Conservation (phyloP, 2,113 vertebrate genomes). For the Hypomesus transpacificus region DNA sequence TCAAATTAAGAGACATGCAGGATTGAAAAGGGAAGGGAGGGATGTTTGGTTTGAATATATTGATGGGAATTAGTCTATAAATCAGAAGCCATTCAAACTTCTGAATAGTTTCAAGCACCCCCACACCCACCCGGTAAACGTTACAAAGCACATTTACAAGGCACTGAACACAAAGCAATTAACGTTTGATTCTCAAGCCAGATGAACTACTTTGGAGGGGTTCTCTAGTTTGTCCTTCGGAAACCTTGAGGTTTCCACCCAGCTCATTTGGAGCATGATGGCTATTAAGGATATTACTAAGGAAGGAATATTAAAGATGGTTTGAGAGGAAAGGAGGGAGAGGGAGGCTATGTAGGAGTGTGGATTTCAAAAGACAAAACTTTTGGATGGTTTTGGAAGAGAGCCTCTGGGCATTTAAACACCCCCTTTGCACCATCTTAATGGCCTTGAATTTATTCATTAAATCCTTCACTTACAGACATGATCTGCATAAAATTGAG, state of each 20-base stretch:
- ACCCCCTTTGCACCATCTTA: not conserved
- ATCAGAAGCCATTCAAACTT: too few species aligned
- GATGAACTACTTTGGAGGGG: not conserved
- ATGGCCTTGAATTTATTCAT: not conserved
- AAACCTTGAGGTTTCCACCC: not conserved
- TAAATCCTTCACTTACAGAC: not conserved
- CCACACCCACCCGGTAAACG: too few species aligned
- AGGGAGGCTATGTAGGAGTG: not conserved
- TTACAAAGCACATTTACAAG: not conserved
- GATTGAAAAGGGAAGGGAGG: too few species aligned
- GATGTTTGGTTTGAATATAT: too few species aligned
- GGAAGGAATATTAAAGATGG: not conserved
- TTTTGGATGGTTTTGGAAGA: not conserved
- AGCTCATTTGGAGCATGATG: not conserved
- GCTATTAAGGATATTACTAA: not conserved
- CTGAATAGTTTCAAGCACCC: too few species aligned
- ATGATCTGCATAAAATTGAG: not conserved
- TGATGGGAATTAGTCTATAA: too few species aligned
- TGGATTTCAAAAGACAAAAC: not conserved
- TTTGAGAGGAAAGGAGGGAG: not conserved
- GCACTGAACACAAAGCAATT: conserved; percentile 1
- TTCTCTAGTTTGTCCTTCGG: not conserved
- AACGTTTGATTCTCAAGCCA: not conserved
- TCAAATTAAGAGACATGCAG: too few species aligned
- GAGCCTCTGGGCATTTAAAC: not conserved